Evolutionary conservation across 2,797 vertebrate genomes (phyloP), one percentile per base, ranked within the genome.

Genomic region (Lophotriccus pileatus): DNA sequence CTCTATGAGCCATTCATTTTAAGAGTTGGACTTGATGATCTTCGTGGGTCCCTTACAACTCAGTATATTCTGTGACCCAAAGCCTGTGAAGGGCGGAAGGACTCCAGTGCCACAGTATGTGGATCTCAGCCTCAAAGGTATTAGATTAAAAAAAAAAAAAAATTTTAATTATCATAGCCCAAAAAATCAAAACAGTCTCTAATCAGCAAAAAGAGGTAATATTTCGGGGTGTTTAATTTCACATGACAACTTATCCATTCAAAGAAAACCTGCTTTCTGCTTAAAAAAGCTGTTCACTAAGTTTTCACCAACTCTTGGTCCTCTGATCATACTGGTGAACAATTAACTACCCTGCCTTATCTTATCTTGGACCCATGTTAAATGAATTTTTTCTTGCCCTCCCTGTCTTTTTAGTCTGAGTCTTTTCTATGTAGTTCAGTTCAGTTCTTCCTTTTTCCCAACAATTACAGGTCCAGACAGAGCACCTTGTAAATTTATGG

Each of bases 401-500:
- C 27, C 22, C 24, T 28, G 46, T 4, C 46, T n/a, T 64, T 72
- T 73, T 24, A 53, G 18, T 52, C 34, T 20, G 9, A 58, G 12
- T n/a, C 34, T 53, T 66, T 56, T 66, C 46, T 41, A 41, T 36
- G 72, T 41, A 52, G 12, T 68, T 73, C 23, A 52, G 74, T 53
- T 89, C 59, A 55, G 21, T 77, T 94, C 70, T 92, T 89, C n/a
- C 5, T 47, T 83, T 66, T 90, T 91, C 49, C 85, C 83, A 84
- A 93, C 64, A 67, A 55, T 41, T 95, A 50, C 34, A 64, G 25
- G 30, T 49, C 63, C 49, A 88, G 56, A 75, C 66, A 66, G 41
- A 73, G 52, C 43, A 74, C 52, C 93, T 92, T 12, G 2, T 89
- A 89, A 95, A 96, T 89, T 77, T 89, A 78, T 34, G 34, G 79